Percentiles rank a stretch among this genome's conserved stretches.
Evolutionary conservation across 2,888 invertebrate genomes (phyloP).

Genomic region (Choreutis nemorana): DNA sequence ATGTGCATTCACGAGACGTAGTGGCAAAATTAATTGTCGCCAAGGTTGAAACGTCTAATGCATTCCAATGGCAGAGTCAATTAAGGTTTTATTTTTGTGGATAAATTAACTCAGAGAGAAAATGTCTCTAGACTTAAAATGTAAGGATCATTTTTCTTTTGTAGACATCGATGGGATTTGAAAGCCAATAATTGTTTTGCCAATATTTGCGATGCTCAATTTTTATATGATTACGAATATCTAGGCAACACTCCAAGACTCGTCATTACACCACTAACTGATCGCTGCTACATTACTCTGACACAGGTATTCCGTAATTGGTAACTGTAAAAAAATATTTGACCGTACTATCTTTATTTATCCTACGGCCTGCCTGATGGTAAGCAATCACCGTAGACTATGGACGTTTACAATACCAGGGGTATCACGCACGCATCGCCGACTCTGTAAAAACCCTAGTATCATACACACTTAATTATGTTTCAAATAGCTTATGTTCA

Average conservation of each 20-base stretch:
- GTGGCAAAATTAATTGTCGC: constrained; percentile 85
- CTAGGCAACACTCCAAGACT: constrained; percentile 92
- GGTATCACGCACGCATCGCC: no score
- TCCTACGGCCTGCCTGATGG: no score
- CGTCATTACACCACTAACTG: constrained; percentile 94
- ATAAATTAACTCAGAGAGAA: background rate
- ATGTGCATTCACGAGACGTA: constrained; percentile 94
- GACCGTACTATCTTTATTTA: no score
- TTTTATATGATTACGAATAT: constrained; percentile 92
- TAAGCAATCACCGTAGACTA: no score
- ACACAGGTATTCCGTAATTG: no score
- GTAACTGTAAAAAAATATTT: no score
- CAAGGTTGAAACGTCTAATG: constrained; percentile 80
- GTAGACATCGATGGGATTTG: constrained; percentile 82
- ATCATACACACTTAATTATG: no score
- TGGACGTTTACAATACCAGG: no score
- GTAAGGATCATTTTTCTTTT: constrained; percentile 10
- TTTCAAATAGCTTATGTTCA: no score
- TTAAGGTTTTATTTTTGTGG: constrained; percentile 55
- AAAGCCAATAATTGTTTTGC: constrained; percentile 84
- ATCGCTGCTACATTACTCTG: constrained; percentile 94
- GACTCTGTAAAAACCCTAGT: no score
- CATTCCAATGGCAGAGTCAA: constrained; percentile 93
- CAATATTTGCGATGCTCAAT: constrained; percentile 95
- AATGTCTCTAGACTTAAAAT: background rate